A percentile compares a stretch with the other conserved stretches of the same genome.
These are phyloP conservation scores for Mastomys coucha DNA, from an alignment of 2,113 vertebrate species.

Conservation along the genomic window DNA sequence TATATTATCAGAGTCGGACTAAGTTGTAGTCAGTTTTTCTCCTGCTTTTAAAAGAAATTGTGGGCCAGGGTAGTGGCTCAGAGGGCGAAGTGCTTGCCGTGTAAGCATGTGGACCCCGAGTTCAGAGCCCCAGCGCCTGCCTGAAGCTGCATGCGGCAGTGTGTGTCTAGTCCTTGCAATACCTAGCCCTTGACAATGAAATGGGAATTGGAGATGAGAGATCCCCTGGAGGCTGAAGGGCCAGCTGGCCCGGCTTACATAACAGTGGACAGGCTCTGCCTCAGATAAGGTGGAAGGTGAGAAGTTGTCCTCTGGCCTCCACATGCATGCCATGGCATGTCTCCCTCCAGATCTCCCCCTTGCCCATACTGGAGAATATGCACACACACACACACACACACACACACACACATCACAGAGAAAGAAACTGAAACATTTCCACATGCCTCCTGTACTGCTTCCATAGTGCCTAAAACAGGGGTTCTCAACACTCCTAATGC, in stretches of 20 bases:
- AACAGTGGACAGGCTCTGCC: neutral
- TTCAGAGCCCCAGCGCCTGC: neutral
- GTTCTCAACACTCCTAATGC: neutral
- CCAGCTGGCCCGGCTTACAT: neutral
- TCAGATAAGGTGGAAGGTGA: neutral
- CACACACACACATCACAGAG: neutral
- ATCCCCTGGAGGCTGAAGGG: neutral
- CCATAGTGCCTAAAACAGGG: neutral
- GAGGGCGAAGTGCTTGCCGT: neutral
- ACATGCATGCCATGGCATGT: neutral
- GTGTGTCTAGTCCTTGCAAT: neutral
- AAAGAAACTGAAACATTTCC: conserved; percentile 15
- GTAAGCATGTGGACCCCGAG: neutral
- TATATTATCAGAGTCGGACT: neutral
- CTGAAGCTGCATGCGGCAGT: neutral
- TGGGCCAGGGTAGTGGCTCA: neutral
- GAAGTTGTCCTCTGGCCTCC: no score
- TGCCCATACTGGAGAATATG: neutral
- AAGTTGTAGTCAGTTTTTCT: neutral
- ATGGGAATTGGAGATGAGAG: neutral
- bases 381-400: neutral
- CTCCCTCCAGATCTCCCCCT: neutral
- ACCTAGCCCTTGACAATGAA: neutral
- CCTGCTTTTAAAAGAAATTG: neutral
- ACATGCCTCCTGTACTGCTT: neutral